phyloP scores from a whole-genome alignment of 2,888 invertebrate species.

The Coecobrya sp. region DNA sequence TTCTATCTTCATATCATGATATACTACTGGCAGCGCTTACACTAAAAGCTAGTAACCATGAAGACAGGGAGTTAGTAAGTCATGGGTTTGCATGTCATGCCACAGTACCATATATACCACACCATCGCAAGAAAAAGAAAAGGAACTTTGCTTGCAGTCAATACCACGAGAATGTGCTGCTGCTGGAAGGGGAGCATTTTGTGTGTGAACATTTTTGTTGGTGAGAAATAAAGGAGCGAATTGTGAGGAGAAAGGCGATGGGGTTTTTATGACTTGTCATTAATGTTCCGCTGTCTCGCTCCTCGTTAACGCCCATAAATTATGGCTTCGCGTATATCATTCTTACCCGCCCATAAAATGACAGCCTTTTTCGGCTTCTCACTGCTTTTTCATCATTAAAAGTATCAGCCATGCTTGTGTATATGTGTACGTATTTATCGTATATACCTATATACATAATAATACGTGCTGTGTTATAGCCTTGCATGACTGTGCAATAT shows the following conservation, averaged over 20 bases:
- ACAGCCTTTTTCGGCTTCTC: conserved; percentile 80
- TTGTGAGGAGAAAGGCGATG: conserved; percentile 73
- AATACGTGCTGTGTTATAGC: not conserved
- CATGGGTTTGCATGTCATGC: conserved; percentile 53
- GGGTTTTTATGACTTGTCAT: conserved; percentile 85
- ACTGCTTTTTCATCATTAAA: conserved; percentile 79
- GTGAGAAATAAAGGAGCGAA: conserved; percentile 59
- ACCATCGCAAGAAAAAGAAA: conserved; percentile 37
- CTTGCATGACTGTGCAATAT: conserved; percentile 27
- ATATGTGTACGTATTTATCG: not conserved
- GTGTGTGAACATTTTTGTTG: conserved; percentile 39
- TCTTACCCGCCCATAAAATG: conserved; percentile 79
- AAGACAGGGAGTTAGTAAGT: conserved; percentile 33
- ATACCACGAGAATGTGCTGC: not conserved
- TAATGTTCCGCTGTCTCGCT: conserved; percentile 84
- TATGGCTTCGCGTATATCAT: conserved; percentile 82
- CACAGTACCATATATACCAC: not conserved
- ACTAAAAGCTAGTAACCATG: conserved; percentile 11
- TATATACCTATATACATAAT: not conserved
- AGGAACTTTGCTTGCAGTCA: not conserved
- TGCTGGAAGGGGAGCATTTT: not conserved
- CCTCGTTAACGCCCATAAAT: conserved; percentile 85
- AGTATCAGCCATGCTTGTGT: conserved; percentile 20
- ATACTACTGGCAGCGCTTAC: not conserved
- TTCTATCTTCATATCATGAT: conserved; percentile 22